phyloP scores from a whole-genome alignment of 2,113 vertebrate genomes.

The Anarhynchus alexandrinus region DNA sequence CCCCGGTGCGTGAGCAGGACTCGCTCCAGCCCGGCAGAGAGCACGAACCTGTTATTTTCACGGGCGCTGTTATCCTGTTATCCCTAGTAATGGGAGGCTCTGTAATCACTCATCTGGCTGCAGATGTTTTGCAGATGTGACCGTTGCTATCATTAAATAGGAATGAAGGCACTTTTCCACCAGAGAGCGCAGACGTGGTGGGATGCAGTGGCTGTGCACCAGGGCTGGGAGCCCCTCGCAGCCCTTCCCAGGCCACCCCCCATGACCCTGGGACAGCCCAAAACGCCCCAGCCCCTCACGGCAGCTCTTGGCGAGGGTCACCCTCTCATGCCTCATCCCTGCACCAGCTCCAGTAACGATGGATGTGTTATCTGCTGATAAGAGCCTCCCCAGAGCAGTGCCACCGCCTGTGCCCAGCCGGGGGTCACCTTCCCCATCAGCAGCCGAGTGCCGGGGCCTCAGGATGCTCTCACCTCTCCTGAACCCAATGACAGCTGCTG shows the following conservation, averaged over 20 bases:
- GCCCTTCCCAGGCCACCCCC: background rate
- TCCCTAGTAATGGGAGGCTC: background rate
- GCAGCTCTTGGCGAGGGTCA: background rate
- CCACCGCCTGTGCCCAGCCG: rapidly evolving
- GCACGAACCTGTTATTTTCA: rapidly evolving
- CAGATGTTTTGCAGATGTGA: background rate
- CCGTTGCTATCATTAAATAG: background rate
- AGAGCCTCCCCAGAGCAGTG: rapidly evolving
- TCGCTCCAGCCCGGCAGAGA: rapidly evolving
- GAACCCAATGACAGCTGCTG: rapidly evolving
- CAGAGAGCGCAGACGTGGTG: rapidly evolving
- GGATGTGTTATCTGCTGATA: background rate
- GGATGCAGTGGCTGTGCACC: rapidly evolving
- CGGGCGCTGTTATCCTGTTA: rapidly evolving
- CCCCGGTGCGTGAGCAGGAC: rapidly evolving
- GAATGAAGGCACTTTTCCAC: background rate
- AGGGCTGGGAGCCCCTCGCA: rapidly evolving
- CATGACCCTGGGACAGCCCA: rapidly evolving
- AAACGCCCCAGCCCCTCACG: rapidly evolving
- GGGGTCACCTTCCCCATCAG: background rate
- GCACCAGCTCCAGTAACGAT: rapidly evolving
- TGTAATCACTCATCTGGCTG: rapidly evolving
- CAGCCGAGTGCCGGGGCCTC: too few species aligned
- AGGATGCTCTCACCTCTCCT: background rate
- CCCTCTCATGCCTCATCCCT: background rate